Conservation (phyloP, 2,888 invertebrate species). For the Panopea generosa region DNA sequence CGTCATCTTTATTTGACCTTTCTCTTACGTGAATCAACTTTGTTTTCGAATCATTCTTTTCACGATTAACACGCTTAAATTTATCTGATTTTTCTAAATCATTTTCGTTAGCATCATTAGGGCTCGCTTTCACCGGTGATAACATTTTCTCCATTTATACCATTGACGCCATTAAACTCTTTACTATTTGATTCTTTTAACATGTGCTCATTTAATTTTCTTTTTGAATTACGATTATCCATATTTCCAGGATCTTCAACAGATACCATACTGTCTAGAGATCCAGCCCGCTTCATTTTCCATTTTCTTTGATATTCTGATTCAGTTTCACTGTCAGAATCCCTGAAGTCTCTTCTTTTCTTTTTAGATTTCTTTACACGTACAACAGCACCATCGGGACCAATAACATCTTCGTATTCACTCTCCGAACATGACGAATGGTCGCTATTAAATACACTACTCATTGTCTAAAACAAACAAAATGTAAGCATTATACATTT, state of each 20-base stretch:
- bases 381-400: conserved; percentile 34
- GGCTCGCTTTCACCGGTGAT: neutral
- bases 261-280: conserved; percentile 36
- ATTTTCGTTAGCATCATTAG: conserved; percentile 13
- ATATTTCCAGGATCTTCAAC: conserved; percentile 32
- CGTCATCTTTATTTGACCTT: neutral
- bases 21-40: conserved; percentile 25
- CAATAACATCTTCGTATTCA: conserved; percentile 30
- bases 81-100: conserved; percentile 8
- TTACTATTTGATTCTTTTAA: neutral
- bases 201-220: conserved; percentile 26
- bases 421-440: conserved; percentile 2
- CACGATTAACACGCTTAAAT: neutral
- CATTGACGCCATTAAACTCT: neutral
- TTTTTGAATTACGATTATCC: conserved; percentile 22
- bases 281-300: conserved; percentile 30
- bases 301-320: conserved; percentile 21
- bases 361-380: conserved; percentile 30
- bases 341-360: conserved; percentile 14
- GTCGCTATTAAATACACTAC: conserved; percentile 19
- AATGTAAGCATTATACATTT: no score
- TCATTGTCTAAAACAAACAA: conserved; percentile 26
- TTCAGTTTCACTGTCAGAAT: conserved; percentile 17
- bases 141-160: neutral
- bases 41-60: conserved; percentile 1